Evolutionary conservation across 2,888 invertebrate species (phyloP).

Genomic region (Proisotoma minuta): DNA sequence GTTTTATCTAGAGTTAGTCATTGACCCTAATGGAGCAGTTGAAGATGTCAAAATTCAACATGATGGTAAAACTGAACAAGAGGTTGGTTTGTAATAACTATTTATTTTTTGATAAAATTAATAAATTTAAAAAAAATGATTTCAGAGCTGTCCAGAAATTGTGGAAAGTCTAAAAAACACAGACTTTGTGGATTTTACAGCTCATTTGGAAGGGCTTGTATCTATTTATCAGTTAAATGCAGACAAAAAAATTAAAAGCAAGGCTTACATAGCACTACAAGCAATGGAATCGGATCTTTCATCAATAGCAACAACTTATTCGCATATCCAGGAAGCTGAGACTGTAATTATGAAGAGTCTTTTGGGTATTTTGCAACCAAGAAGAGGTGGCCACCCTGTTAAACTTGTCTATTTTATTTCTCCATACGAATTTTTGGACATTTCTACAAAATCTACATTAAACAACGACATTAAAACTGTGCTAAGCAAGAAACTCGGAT

Average conservation of each 20-base stretch:
- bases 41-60: slow-evolving; percentile 89
- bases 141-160: slow-evolving; percentile 80
- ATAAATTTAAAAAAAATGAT: slow-evolving; percentile 29
- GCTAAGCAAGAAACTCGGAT: slow-evolving; percentile 66
- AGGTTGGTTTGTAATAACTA: slow-evolving; percentile 49
- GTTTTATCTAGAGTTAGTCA: slow-evolving; percentile 88
- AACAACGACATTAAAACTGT: slow-evolving; percentile 64
- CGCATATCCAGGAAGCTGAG: slow-evolving; percentile 38
- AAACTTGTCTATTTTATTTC: slow-evolving; percentile 89
- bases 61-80: slow-evolving; percentile 69
- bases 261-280: slow-evolving; percentile 86
- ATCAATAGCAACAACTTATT: slow-evolving; percentile 42
- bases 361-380: slow-evolving; percentile 76
- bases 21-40: slow-evolving; percentile 76
- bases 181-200: slow-evolving; percentile 86
- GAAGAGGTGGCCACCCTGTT: slow-evolving; percentile 87
- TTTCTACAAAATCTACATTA: slow-evolving; percentile 66
- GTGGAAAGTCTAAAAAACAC: slow-evolving; percentile 76
- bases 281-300: slow-evolving; percentile 85
- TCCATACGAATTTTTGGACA: slow-evolving; percentile 82
- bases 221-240: slow-evolving; percentile 91
- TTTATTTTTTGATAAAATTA: background rate
- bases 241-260: slow-evolving; percentile 89
- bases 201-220: slow-evolving; percentile 82
- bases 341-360: slow-evolving; percentile 62